A percentile compares a stretch with the other conserved stretches of the same genome.
Conservation (phyloP, 2,888 invertebrate species). For the Amblyjoppa proteus region DNA sequence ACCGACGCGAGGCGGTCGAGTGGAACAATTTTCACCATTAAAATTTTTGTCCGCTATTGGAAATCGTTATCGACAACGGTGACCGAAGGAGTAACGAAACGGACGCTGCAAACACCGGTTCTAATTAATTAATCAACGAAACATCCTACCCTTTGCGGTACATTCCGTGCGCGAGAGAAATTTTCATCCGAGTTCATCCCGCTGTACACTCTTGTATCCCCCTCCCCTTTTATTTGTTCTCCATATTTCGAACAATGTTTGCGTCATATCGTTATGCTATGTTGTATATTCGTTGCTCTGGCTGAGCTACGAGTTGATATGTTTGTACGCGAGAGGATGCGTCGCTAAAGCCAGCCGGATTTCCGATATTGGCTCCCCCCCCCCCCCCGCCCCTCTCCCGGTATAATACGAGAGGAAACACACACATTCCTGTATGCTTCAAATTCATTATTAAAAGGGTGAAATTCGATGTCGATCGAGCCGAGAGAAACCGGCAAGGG, state of each 20-base stretch:
- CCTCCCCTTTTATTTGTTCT: slow-evolving; percentile 23
- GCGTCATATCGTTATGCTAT: neutral
- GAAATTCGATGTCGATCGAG: slow-evolving; percentile 46
- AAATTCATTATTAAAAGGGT: slow-evolving; percentile 56
- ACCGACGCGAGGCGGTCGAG: no score
- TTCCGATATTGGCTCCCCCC: slow-evolving; percentile 50
- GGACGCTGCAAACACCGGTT: slow-evolving; percentile 10
- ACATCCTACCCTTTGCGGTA: slow-evolving; percentile 19
- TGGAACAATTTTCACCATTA: no score
- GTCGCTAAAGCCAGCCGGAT: slow-evolving; percentile 22
- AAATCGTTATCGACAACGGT: neutral
- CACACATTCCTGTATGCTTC: slow-evolving; percentile 50
- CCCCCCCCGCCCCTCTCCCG: neutral
- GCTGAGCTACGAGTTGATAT: slow-evolving; percentile 32
- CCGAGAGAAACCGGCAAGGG: neutral
- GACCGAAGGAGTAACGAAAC: slow-evolving; percentile 13
- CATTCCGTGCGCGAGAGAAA: slow-evolving; percentile 10
- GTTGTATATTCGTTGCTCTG: neutral
- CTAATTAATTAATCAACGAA: slow-evolving; percentile 42
- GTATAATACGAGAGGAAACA: slow-evolving; percentile 33
- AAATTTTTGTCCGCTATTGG: neutral
- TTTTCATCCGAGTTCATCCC: slow-evolving; percentile 25
- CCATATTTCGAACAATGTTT: slow-evolving; percentile 29
- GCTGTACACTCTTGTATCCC: neutral
- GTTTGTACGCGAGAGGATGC: slow-evolving; percentile 20